Conservation (phyloP, 1,140 invertebrate genomes). For the Dufourea novaeangliae region DNA sequence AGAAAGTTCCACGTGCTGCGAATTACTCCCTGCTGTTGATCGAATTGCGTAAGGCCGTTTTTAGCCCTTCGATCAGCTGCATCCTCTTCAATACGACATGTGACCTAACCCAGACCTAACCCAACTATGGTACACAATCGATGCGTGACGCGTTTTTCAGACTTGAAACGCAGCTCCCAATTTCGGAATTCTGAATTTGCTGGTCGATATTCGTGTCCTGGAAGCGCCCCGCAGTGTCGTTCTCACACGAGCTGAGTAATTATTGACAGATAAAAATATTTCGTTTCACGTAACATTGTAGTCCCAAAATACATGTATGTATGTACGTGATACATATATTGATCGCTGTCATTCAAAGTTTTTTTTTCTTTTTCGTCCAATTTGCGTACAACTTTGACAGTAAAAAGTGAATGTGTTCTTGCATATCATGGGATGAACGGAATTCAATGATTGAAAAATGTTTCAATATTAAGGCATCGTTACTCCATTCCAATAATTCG, state of each 20-base stretch:
- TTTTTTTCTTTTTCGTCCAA: too few relatives aligned
- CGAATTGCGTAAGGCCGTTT: neutral
- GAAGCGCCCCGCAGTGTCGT: neutral
- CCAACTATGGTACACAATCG: neutral
- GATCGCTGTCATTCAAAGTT: too few relatives aligned
- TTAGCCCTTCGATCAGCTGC: neutral
- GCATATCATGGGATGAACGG: too few relatives aligned
- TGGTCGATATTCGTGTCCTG: neutral
- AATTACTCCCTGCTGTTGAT: conserved; percentile 9
- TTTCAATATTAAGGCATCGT: too few relatives aligned
- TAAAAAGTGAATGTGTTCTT: too few relatives aligned
- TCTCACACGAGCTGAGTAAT: neutral
- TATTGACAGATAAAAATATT: conserved; percentile 1
- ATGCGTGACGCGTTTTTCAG: neutral
- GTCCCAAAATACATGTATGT: too few relatives aligned
- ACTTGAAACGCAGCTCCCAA: neutral
- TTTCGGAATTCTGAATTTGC: neutral
- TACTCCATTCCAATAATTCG: too few relatives aligned
- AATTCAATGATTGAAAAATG: too few relatives aligned
- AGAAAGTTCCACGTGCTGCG: conserved; percentile 57
- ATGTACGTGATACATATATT: too few relatives aligned
- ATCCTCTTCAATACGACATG: neutral
- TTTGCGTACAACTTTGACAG: too few relatives aligned
- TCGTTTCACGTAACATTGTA: too few relatives aligned
- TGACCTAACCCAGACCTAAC: neutral